A percentile compares a stretch with the other conserved stretches of the same genome.
These are phyloP conservation scores for Eupithecia subfuscata DNA, from an alignment of 2,888 invertebrate genomes.

Conservation along the genomic window DNA sequence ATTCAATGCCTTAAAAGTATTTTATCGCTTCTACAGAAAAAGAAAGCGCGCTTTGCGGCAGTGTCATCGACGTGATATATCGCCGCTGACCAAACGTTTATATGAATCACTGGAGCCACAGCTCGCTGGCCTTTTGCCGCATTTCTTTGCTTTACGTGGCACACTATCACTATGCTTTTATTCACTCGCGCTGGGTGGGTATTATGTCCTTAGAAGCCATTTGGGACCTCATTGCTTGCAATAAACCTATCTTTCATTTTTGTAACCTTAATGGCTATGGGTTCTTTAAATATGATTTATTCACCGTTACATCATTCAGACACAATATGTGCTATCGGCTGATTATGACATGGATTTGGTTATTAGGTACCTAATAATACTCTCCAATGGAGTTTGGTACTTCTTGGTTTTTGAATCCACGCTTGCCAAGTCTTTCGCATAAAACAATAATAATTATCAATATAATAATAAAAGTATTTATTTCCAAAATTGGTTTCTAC, in stretches of 20 bases:
- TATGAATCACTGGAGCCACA: conserved; percentile 72
- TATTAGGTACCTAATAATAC: too few relatives aligned
- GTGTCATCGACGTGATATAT: conserved; percentile 73
- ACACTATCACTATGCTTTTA: conserved; percentile 68
- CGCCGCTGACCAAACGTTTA: conserved; percentile 75
- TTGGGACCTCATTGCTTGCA: not conserved
- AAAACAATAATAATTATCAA: too few relatives aligned
- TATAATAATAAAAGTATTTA: too few relatives aligned
- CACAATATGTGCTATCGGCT: too few relatives aligned
- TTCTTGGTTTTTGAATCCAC: too few relatives aligned
- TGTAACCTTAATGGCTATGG: too few relatives aligned
- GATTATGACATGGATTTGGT: too few relatives aligned
- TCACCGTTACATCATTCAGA: too few relatives aligned
- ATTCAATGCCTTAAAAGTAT: conserved; percentile 50
- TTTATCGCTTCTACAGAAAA: conserved; percentile 63
- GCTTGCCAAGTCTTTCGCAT: too few relatives aligned
- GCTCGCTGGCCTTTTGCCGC: conserved; percentile 59
- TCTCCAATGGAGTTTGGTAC: too few relatives aligned
- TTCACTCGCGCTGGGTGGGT: conserved; percentile 48
- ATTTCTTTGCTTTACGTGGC: conserved; percentile 55
- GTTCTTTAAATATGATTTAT: too few relatives aligned
- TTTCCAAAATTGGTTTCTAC: too few relatives aligned
- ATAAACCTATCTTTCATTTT: not conserved
- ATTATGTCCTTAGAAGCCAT: not conserved
- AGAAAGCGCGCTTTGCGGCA: conserved; percentile 61